Base-by-base conservation (phyloP, 2,888 invertebrate species). In the Hyles lineata region DNA sequence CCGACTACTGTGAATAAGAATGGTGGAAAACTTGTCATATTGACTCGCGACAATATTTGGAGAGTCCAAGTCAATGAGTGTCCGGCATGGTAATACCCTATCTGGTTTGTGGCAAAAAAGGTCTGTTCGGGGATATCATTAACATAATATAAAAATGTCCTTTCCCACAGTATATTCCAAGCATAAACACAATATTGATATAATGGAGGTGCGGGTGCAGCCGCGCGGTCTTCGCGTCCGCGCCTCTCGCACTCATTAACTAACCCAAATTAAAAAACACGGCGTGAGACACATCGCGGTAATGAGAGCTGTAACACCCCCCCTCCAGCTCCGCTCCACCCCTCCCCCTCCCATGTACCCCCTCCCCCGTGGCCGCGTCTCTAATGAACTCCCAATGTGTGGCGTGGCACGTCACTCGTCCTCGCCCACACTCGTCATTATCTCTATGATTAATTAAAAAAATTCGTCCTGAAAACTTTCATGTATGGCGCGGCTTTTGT, bases 361-460 rank as follows among this genome's bases (percentile, higher is more conserved):
- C 29, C 17, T 8, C 6, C 35, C 32, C 62, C 35, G 19, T 9
- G 0, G 19, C 9, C n/a, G n/a, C n/a, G 62, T 32, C 62, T 50
- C 50, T 67, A 50, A 67, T 43, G 67, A 50, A 67, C 67, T 17
- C 67, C 67, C 67, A 67, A 63, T 63, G 67, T 50, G 67, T 50
- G 55, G 55, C n/a, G 55, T 55, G 8, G 19, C 55, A 55, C 55
- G 55, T 55, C 19, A 50, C 60, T 23, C 67, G 50, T 50, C 35
- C 67, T 50, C 43, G 67, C 67, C 43, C 23, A 67, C 63, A 35
- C 67, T 67, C 67, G 35, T 67, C 67, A 67, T 43, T 50, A 67
- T 63, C n/a, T 63, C 63, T 67, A 67, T 67, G 50, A 50, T 67
- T 67, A 67, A 67, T 67, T 67, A 67, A 67, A 67, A 61, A 61